A percentile compares a stretch with the other conserved stretches of the same genome.
These are phyloP conservation scores for Sebastes trivittatus DNA, from an alignment of 2,797 vertebrate genomes.

Conservation along the genomic window DNA sequence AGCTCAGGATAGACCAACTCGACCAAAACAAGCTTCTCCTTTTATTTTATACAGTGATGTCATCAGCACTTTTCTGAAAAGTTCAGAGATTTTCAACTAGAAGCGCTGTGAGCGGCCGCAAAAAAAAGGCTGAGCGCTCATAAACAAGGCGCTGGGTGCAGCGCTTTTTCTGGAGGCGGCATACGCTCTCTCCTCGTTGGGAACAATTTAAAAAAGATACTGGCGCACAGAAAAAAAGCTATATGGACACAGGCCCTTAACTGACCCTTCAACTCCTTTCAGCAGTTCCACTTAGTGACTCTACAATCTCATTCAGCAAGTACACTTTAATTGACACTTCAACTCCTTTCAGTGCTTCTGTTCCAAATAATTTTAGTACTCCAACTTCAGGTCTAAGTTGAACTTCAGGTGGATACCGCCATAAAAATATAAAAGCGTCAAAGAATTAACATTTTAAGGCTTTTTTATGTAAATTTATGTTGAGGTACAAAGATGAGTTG, in stretches of 20 bases:
- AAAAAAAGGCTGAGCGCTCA: too few relatives aligned
- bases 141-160: too few relatives aligned
- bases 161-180: too few relatives aligned
- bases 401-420: background rate
- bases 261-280: background rate
- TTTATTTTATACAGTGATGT: rapidly evolving
- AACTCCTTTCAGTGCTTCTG: background rate
- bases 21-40: too few relatives aligned
- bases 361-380: rapidly evolving
- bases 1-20: too few relatives aligned
- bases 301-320: background rate
- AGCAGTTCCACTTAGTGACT: background rate
- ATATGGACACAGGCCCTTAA: background rate
- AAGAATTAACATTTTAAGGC: background rate
- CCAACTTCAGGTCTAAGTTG: background rate
- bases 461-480: too few relatives aligned
- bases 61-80: rapidly evolving
- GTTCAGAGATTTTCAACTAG: too few relatives aligned
- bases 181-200: too few relatives aligned
- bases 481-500: background rate
- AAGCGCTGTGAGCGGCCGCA: too few relatives aligned
- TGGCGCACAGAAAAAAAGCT: too few relatives aligned
- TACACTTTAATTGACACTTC: background rate
- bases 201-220: too few relatives aligned
- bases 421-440: background rate